Percentiles rank a stretch among this genome's conserved stretches.
phyloP scores from a whole-genome alignment of 2,797 vertebrate species.

The Anniella stebbinsi region DNA sequence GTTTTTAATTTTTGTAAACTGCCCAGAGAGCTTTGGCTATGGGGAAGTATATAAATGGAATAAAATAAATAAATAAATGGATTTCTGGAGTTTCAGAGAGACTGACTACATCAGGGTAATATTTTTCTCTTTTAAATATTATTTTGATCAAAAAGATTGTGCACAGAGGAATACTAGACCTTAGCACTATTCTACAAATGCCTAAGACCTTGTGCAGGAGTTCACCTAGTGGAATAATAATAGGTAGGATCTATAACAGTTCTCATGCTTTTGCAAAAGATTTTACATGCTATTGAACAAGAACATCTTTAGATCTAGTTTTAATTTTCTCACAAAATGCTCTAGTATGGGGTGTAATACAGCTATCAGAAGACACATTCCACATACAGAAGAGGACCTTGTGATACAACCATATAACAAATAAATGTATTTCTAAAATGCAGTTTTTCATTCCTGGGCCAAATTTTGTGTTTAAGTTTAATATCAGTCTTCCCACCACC shows the following conservation, averaged over 20 bases:
- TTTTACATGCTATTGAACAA: background rate
- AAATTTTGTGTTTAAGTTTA: background rate
- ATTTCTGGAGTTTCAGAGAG: background rate
- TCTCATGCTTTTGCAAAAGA: background rate
- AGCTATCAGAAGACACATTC: background rate
- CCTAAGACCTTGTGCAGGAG: background rate
- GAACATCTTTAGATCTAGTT: background rate
- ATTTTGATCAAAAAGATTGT: background rate
- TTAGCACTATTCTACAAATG: background rate
- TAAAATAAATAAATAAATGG: too few species aligned
- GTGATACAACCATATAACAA: background rate
- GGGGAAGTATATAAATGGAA: too few species aligned
- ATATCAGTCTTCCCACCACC: too few species aligned
- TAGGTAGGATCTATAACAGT: too few species aligned
- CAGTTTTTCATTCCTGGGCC: background rate
- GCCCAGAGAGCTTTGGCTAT: too few species aligned
- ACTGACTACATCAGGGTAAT: background rate
- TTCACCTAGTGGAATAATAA: background rate
- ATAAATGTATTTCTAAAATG: background rate
- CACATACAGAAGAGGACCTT: background rate
- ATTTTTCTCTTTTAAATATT: background rate
- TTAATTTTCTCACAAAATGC: background rate
- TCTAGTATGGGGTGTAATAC: background rate
- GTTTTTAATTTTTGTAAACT: too few species aligned
- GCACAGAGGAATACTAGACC: too few species aligned